Conservation (phyloP, 2,888 invertebrate genomes). For the Cephus sareptanus region DNA sequence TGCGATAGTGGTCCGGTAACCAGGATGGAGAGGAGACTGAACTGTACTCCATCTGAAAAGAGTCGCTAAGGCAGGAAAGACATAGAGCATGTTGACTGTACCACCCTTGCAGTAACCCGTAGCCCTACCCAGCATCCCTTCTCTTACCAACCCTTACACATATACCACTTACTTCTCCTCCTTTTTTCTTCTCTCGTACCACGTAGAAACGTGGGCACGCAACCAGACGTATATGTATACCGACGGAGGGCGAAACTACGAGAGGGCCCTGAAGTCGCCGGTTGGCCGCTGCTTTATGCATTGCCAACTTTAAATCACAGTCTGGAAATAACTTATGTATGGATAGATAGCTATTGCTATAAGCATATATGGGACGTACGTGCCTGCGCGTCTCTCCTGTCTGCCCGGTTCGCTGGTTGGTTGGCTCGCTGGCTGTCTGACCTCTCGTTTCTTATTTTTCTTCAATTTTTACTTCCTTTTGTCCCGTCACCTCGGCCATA, state of each 20-base stretch:
- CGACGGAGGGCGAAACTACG: not conserved
- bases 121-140: not conserved
- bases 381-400: slow-evolving; percentile 10
- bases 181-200: not conserved
- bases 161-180: too few relatives aligned
- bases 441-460: slow-evolving; percentile 12
- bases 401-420: not conserved
- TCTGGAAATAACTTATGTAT: slow-evolving; percentile 34
- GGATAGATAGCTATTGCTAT: slow-evolving; percentile 43
- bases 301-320: slow-evolving; percentile 48
- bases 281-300: slow-evolving; percentile 29
- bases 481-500: not conserved
- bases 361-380: slow-evolving; percentile 28
- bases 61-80: slow-evolving; percentile 25
- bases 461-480: not conserved
- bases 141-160: not conserved
- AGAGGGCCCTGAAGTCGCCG: not conserved
- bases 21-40: not conserved
- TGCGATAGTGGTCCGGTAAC: not conserved
- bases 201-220: not conserved
- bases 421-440: slow-evolving; percentile 2
- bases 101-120: not conserved
- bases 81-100: slow-evolving; percentile 25
- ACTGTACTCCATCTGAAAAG: not conserved
- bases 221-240: not conserved